Percentiles rank a stretch among this genome's conserved stretches.
phyloP scores from a whole-genome alignment of 2,797 vertebrate species.

The Sebastes goodei region DNA sequence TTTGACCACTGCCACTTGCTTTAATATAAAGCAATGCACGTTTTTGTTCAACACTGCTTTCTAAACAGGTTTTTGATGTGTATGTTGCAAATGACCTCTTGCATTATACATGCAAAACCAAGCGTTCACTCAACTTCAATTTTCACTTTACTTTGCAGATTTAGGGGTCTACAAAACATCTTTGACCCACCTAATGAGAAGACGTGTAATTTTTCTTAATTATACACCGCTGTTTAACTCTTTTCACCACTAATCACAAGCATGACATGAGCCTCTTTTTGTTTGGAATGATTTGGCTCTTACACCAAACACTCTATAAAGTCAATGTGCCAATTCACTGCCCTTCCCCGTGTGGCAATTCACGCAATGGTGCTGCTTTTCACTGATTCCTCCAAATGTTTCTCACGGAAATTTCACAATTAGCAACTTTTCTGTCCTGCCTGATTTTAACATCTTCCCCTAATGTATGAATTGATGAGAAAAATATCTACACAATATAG shows the following conservation, averaged over 20 bases:
- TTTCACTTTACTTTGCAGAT: constrained; percentile 84
- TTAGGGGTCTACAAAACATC: constrained; percentile 83
- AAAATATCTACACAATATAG: neutral
- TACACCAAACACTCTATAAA: neutral
- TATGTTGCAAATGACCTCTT: constrained; percentile 22
- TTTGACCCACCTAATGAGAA: constrained; percentile 74
- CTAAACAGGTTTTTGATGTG: constrained; percentile 8
- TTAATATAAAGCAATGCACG: neutral
- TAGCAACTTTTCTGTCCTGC: neutral
- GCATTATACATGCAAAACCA: constrained; percentile 33
- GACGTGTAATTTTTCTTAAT: constrained; percentile 60
- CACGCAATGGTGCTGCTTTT: constrained; percentile 11
- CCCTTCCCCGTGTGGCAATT: constrained; percentile 3
- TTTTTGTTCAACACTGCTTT: constrained; percentile 4
- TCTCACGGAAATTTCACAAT: constrained; percentile 11
- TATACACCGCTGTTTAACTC: constrained; percentile 2
- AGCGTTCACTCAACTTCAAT: constrained; percentile 58
- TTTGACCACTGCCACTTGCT: constrained; percentile 2
- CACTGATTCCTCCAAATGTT: constrained; percentile 5
- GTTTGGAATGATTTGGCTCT: constrained; percentile 17
- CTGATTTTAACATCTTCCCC: neutral
- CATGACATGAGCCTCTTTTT: constrained; percentile 23
- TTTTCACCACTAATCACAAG: constrained; percentile 49
- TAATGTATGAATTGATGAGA: neutral
- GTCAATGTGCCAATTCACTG: neutral